Conservation (phyloP, 2,888 invertebrate species). For the Eilema griseolum region DNA sequence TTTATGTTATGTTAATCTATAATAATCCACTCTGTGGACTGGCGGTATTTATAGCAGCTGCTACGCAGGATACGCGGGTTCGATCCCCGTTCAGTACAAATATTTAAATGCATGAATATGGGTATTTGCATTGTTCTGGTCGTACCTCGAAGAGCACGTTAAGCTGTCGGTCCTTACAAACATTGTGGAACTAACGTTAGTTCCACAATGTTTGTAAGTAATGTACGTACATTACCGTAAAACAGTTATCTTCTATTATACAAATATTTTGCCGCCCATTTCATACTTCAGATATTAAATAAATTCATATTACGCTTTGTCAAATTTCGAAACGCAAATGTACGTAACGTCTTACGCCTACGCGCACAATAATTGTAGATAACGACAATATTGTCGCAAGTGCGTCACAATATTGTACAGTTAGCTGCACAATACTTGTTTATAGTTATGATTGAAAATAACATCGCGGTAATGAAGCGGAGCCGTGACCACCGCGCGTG, state of each 20-base stretch:
- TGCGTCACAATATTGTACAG: constrained; percentile 53
- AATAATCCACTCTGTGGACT: no score
- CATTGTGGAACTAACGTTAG: background rate
- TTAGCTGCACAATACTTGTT: constrained; percentile 67
- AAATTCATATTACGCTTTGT: background rate
- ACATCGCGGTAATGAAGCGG: constrained; percentile 71
- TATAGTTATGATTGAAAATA: constrained; percentile 77
- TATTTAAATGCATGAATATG: no score
- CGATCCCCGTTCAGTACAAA: no score
- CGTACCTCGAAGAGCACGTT: no score
- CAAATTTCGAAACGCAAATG: background rate
- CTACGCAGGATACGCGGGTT: no score
- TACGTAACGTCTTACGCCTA: constrained; percentile 14
- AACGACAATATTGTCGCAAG: constrained; percentile 30
- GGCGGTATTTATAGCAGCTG: no score
- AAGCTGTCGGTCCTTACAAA: no score
- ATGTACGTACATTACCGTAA: background rate
- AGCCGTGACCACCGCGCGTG: constrained; percentile 71
- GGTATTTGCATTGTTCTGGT: no score
- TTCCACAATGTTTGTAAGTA: no score
- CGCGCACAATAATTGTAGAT: constrained; percentile 13
- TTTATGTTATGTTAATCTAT: no score
- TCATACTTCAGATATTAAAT: background rate
- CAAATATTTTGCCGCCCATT: background rate
- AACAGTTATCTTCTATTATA: background rate